Conservation (phyloP, 35 echinoderm and acorn worm genomes). For the Apostichopus japonicus region DNA sequence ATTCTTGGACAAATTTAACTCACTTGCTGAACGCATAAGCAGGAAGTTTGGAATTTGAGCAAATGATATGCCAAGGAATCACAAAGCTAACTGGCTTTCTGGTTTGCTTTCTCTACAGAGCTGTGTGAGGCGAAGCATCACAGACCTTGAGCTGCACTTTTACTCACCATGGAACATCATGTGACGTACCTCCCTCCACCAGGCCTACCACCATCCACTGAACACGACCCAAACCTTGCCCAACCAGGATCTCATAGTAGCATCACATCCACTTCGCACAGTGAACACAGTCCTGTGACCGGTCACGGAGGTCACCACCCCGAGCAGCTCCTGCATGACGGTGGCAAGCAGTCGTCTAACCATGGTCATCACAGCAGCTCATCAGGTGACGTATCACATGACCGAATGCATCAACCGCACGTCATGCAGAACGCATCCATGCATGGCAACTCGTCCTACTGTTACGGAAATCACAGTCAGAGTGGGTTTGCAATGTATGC, state of each 20-base stretch:
- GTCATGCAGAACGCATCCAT: neutral
- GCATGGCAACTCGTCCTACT: neutral
- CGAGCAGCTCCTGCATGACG: neutral
- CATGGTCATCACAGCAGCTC: neutral
- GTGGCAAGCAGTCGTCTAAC: neutral
- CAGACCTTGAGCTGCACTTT: neutral
- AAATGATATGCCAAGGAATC: too few species aligned
- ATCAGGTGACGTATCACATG: slow-evolving; percentile 8
- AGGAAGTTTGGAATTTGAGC: too few species aligned
- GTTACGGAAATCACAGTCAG: neutral
- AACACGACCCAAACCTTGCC: slow-evolving; percentile 9
- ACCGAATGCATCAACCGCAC: neutral
- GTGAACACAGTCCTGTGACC: neutral
- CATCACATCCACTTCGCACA: neutral
- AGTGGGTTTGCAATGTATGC: neutral
- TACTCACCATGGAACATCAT: slow-evolving; percentile 1
- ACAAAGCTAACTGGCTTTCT: too few species aligned
- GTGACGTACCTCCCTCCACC: slow-evolving; percentile 33
- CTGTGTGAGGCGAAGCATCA: neutral
- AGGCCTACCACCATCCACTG: neutral
- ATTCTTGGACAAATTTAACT: too few species aligned
- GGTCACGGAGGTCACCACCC: slow-evolving; percentile 2
- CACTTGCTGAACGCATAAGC: too few species aligned
- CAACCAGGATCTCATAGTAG: neutral
- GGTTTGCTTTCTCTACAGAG: neutral